phyloP scores from a whole-genome alignment of 2,888 invertebrate species.

The Reticulitermes lucifugus region DNA sequence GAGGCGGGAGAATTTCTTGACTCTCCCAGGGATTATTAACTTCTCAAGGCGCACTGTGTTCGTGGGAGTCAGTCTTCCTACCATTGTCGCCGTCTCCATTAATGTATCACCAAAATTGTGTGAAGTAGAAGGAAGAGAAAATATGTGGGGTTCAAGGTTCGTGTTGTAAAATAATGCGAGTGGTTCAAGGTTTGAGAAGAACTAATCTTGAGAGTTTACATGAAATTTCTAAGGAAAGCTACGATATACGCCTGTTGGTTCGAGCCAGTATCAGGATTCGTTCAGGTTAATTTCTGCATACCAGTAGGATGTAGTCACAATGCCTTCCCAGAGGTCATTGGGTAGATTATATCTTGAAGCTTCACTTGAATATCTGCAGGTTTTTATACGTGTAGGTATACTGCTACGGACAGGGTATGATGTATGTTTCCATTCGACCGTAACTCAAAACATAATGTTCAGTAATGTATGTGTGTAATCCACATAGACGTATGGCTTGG shows the following conservation, averaged over 20 bases:
- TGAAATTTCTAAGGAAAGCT: neutral
- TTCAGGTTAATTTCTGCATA: neutral
- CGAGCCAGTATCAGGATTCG: neutral
- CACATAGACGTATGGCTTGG: neutral
- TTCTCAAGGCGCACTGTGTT: no score
- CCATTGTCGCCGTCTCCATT: no score
- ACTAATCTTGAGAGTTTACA: no score
- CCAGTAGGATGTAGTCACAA: neutral
- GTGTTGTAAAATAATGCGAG: no score
- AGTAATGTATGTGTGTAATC: constrained; percentile 4
- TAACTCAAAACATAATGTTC: neutral
- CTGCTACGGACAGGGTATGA: neutral
- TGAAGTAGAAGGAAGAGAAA: no score
- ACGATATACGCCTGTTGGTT: neutral
- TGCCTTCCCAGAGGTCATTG: neutral
- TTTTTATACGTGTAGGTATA: neutral
- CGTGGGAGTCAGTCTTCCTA: no score
- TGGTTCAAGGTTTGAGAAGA: no score
- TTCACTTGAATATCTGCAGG: neutral
- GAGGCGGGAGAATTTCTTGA: no score
- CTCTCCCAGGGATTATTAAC: no score
- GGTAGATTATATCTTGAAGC: neutral
- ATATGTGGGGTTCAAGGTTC: no score
- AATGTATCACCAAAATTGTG: no score
- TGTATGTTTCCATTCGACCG: neutral